phyloP scores from a whole-genome alignment of 2,888 invertebrate species.

The Aporophyla lueneburgensis region DNA sequence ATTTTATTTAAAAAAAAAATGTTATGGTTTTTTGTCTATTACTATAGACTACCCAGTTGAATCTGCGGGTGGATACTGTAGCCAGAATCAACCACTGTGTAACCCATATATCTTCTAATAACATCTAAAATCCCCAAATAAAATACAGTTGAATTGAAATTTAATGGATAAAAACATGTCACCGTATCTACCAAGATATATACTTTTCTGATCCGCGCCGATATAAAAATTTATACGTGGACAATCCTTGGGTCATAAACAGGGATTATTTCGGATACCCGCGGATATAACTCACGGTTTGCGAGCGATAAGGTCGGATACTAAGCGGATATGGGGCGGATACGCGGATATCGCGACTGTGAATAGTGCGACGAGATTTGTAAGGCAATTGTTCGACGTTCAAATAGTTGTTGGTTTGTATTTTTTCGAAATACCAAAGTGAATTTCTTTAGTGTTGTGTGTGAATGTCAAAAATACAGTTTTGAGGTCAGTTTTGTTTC shows the following conservation, averaged over 20 bases:
- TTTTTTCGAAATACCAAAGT: constrained; percentile 5
- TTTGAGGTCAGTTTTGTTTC: neutral
- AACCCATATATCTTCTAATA: constrained; percentile 23
- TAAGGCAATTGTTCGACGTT: constrained; percentile 62
- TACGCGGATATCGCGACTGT: constrained; percentile 65
- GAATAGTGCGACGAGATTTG: constrained; percentile 66
- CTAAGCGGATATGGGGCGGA: constrained; percentile 64
- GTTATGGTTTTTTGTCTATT: too few species aligned
- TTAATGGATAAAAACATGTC: constrained; percentile 70
- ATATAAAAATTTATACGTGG: constrained; percentile 85
- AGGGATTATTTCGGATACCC: constrained; percentile 74
- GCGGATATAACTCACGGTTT: constrained; percentile 72
- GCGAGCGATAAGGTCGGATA: constrained; percentile 67
- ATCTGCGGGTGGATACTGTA: neutral
- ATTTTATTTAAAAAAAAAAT: too few species aligned
- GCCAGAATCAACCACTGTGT: neutral
- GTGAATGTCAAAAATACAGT: neutral
- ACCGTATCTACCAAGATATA: constrained; percentile 66
- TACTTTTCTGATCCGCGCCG: constrained; percentile 77
- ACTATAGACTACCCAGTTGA: neutral
- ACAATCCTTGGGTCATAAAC: constrained; percentile 80
- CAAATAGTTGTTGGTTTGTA: constrained; percentile 43
- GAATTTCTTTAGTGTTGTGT: neutral
- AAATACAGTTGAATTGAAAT: constrained; percentile 58
- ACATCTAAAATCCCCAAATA: constrained; percentile 27